A percentile compares a stretch with the other conserved stretches of the same genome.
phyloP scores from a whole-genome alignment of 2,797 vertebrate species.

The Chiropotes sagulatus region DNA sequence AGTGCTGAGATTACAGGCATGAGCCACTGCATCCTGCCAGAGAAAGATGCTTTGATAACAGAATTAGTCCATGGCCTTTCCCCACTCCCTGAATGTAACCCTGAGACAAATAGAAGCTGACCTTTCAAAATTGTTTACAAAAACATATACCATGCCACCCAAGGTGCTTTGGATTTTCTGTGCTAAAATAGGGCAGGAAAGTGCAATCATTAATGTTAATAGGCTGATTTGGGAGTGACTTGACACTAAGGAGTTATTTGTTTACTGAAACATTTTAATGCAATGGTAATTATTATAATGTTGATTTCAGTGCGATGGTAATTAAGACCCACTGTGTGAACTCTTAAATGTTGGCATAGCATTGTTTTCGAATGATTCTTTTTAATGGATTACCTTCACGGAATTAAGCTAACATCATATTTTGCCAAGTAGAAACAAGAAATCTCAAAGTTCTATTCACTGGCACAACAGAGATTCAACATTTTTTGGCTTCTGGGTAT shows the following conservation, averaged over 20 bases:
- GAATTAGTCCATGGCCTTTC: neutral
- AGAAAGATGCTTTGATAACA: neutral
- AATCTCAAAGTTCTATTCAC: neutral
- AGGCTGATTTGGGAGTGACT: constrained; percentile 49
- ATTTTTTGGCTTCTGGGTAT: constrained; percentile 2
- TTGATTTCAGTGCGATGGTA: constrained; percentile 31
- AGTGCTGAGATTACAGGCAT: too few relatives aligned
- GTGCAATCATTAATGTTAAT: constrained; percentile 41
- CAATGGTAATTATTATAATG: constrained; percentile 62
- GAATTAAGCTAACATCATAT: neutral
- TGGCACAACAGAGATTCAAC: neutral
- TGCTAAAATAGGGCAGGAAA: constrained; percentile 42
- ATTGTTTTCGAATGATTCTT: constrained; percentile 45
- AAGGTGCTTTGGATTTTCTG: constrained; percentile 45
- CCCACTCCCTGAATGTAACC: neutral
- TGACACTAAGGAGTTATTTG: constrained; percentile 34
- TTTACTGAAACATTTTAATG: constrained; percentile 64
- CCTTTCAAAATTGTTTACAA: constrained; percentile 63
- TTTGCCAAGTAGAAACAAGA: neutral
- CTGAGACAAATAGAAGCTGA: constrained; percentile 34
- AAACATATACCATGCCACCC: constrained; percentile 35
- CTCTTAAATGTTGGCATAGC: constrained; percentile 44
- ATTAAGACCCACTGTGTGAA: constrained; percentile 67
- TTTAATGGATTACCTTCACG: constrained; percentile 37
- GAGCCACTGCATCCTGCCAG: too few relatives aligned